phyloP scores from a whole-genome alignment of 2,113 vertebrate species.

The Rallus limicola region DNA sequence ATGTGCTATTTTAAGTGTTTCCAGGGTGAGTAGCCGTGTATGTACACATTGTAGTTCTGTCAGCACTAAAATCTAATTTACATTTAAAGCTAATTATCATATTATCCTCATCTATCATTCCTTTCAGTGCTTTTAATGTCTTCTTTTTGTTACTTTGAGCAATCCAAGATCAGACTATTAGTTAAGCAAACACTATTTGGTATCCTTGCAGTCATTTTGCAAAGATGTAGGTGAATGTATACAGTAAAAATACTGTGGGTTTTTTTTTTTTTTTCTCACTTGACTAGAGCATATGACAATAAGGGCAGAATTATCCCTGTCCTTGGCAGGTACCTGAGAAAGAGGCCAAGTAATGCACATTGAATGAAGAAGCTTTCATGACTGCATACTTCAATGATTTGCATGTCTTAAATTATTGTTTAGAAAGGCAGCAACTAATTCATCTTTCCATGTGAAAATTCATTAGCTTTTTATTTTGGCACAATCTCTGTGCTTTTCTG shows the following conservation, averaged over 20 bases:
- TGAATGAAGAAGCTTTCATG: not conserved
- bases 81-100: not conserved
- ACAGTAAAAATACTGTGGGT: no score
- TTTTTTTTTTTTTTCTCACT: no score
- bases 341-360: not conserved
- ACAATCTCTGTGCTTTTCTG: not conserved
- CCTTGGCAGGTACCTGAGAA: not conserved
- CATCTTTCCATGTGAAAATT: not conserved
- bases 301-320: not conserved
- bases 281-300: not conserved
- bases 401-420: not conserved
- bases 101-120: accelerated
- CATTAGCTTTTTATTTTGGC: not conserved
- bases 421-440: not conserved
- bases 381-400: not conserved
- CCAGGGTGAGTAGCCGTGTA: not conserved
- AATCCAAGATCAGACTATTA: not conserved
- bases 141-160: not conserved
- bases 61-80: not conserved
- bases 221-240: not conserved
- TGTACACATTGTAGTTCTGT: not conserved
- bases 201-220: not conserved
- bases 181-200: not conserved
- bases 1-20: not conserved
- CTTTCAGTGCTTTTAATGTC: not conserved